Percentiles rank a stretch among this genome's conserved stretches.
These are phyloP conservation scores for Brachylomia viminalis DNA, from an alignment of 2,888 invertebrate species.

Conservation along the genomic window DNA sequence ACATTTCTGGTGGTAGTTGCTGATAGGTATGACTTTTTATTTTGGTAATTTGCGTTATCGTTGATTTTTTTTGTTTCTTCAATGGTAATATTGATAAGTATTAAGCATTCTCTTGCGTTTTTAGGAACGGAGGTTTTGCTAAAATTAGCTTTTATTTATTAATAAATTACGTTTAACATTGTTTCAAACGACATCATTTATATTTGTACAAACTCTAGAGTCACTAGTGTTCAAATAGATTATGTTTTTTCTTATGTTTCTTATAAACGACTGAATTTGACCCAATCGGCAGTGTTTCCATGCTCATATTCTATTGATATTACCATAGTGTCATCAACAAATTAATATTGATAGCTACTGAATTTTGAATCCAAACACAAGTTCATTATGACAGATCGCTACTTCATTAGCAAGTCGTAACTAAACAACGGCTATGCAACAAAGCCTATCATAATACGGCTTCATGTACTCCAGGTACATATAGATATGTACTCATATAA, in stretches of 20 bases:
- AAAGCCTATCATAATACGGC: conserved; percentile 19
- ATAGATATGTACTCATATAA: background rate
- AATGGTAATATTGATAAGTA: background rate
- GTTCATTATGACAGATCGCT: conserved; percentile 43
- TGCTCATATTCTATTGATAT: conserved; percentile 6
- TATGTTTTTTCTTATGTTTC: background rate
- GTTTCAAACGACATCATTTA: background rate
- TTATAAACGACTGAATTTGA: no score
- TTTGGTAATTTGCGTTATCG: background rate
- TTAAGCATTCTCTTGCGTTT: background rate
- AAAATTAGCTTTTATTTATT: no score
- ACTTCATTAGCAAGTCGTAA: conserved; percentile 56
- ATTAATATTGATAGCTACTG: conserved; percentile 47
- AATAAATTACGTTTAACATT: background rate
- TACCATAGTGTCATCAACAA: conserved; percentile 31
- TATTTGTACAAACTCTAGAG: no score
- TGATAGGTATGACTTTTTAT: background rate
- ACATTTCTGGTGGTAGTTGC: background rate
- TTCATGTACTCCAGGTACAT: background rate
- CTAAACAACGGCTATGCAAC: conserved; percentile 41
- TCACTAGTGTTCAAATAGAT: background rate
- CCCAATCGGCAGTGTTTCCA: background rate
- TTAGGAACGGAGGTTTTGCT: background rate
- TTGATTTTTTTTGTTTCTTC: no score
- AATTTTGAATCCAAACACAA: conserved; percentile 53